These are phyloP conservation scores for Calyptomena viridis DNA, from an alignment of 2,113 vertebrate species.

Conservation along the genomic window DNA sequence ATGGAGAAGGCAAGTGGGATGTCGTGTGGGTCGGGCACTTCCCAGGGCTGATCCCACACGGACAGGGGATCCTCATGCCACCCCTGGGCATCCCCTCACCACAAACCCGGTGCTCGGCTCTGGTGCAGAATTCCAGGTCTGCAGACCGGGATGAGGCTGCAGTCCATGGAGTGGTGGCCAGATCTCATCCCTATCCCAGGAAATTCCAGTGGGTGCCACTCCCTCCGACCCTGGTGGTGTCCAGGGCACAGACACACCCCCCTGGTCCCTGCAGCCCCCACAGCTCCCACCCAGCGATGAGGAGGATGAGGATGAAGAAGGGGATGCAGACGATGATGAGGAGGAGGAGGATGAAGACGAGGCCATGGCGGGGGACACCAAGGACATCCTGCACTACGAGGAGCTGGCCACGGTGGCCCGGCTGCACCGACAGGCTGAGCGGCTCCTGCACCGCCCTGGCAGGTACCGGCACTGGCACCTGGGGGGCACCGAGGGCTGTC, in stretches of 20 bases:
- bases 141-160: neutral
- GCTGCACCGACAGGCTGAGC: constrained; percentile 71
- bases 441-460: constrained; percentile 30
- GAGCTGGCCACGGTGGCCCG: constrained; percentile 65
- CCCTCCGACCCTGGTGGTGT: neutral
- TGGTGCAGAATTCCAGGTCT: neutral
- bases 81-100: neutral
- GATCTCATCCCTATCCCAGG: neutral
- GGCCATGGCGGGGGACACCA: neutral
- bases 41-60: rapidly evolving
- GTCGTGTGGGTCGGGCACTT: rapidly evolving
- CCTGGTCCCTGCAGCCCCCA: neutral
- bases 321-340: neutral
- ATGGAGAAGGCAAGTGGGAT: constrained; percentile 20
- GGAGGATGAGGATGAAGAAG: neutral
- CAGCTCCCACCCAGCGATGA: neutral
- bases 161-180: neutral
- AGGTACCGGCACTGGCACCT: neutral
- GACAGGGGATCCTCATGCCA: neutral
- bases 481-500: rapidly evolving
- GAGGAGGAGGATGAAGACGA: neutral
- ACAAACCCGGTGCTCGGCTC: neutral
- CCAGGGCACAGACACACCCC: neutral
- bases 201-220: neutral
- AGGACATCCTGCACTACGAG: constrained; percentile 63